A percentile compares a stretch with the other conserved stretches of the same genome.
phyloP scores from a whole-genome alignment of 2,888 invertebrate genomes.

The Drosophila mulleri region DNA sequence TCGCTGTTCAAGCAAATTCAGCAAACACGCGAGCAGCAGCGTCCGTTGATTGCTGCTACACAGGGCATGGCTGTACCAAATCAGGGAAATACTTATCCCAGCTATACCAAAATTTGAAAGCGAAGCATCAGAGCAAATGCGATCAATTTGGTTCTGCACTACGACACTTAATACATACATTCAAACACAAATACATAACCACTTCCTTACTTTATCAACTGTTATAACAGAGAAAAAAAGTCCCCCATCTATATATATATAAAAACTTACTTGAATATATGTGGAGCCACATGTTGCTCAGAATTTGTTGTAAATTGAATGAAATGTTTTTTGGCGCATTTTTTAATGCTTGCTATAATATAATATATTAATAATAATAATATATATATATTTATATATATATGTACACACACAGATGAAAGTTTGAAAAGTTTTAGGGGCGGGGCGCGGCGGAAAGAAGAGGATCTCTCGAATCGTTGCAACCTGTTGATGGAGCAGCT shows the following conservation, averaged over 20 bases:
- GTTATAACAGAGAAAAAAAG: not conserved
- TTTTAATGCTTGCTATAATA: constrained; percentile 33
- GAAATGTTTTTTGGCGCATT: constrained; percentile 13
- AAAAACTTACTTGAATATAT: constrained; percentile 6
- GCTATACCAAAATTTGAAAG: constrained; percentile 73
- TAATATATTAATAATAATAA: constrained; percentile 11
- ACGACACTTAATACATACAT: not conserved
- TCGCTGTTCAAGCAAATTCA: constrained; percentile 74
- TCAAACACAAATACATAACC: not conserved
- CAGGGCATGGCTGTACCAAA: not conserved
- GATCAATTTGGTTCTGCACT: not conserved
- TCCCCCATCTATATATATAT: not conserved
- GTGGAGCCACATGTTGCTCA: not conserved
- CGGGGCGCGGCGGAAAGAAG: constrained; percentile 3
- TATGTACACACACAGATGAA: constrained; percentile 35
- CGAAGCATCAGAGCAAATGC: not conserved
- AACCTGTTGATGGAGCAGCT: constrained; percentile 12
- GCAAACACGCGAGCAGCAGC: constrained; percentile 61
- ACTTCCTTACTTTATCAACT: constrained; percentile 5
- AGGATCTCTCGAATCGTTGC: constrained; percentile 49
- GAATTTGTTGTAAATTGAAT: constrained; percentile 14
- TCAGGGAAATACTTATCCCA: constrained; percentile 55
- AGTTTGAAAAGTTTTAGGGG: constrained; percentile 7
- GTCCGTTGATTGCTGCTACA: constrained; percentile 45
- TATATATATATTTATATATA: constrained; percentile 7